A percentile compares a stretch with the other conserved stretches of the same genome.
Evolutionary conservation across 1,140 invertebrate species (phyloP).

Genomic region (Leptestheria dahalacensis): DNA sequence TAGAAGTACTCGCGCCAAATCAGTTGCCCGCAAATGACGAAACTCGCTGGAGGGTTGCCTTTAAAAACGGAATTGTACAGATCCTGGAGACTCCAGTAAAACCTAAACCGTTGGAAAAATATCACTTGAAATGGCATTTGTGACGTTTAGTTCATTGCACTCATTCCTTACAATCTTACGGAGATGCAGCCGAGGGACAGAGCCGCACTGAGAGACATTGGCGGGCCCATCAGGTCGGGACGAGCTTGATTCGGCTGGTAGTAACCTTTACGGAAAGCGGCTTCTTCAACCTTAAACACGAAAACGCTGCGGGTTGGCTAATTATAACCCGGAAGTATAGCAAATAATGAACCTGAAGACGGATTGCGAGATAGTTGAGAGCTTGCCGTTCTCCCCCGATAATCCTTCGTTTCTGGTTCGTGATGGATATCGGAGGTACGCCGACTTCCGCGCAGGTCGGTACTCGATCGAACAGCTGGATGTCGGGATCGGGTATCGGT

Average conservation of each 20-base stretch:
- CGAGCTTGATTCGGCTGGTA: constrained; percentile 48
- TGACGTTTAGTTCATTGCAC: not conserved
- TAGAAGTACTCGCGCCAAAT: constrained; percentile 66
- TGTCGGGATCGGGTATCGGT: not conserved
- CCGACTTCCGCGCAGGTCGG: constrained; percentile 26
- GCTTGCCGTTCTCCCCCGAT: constrained; percentile 52
- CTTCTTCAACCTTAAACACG: constrained; percentile 39
- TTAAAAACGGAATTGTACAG: constrained; percentile 38
- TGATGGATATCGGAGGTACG: constrained; percentile 23
- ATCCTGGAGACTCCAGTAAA: constrained; percentile 47
- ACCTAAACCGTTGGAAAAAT: too few species aligned
- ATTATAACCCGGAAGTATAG: not conserved
- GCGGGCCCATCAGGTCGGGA: constrained; percentile 47
- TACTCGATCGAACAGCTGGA: constrained; percentile 12
- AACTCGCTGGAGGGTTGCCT: constrained; percentile 27
- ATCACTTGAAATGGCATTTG: constrained; percentile 19
- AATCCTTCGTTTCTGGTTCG: constrained; percentile 21
- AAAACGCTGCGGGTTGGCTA: too few species aligned
- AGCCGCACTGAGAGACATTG: constrained; percentile 49
- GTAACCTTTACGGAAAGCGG: constrained; percentile 38
- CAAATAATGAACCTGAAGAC: constrained; percentile 23
- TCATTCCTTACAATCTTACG: constrained; percentile 33
- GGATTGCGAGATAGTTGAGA: constrained; percentile 35
- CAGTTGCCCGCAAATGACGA: constrained; percentile 44
- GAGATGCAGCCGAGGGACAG: constrained; percentile 39